Conservation (phyloP, 2,113 vertebrate species). For the Phaetusa simplex region DNA sequence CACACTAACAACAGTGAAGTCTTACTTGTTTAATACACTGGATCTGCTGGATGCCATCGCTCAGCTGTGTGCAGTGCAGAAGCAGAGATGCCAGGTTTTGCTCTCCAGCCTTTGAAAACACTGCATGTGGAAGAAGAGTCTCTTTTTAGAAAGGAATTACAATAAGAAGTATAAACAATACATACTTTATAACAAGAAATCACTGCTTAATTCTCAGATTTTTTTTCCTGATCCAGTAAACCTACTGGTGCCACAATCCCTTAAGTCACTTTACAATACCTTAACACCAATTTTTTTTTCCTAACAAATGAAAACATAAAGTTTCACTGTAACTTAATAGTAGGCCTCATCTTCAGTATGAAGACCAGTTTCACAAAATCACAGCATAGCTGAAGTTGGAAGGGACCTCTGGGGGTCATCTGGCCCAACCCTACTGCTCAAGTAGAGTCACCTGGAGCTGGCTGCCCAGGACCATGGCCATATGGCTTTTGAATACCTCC, state of each 20-base stretch:
- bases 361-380: neutral
- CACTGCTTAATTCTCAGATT: neutral
- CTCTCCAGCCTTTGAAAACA: constrained; percentile 72
- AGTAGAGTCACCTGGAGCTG: neutral
- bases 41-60: constrained; percentile 89
- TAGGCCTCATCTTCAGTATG: neutral
- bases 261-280: neutral
- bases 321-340: neutral
- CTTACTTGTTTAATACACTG: constrained; percentile 87
- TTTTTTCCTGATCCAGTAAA: neutral
- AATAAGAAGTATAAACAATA: neutral
- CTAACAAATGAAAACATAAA: neutral
- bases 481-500: neutral
- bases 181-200: neutral
- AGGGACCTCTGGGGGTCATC: neutral
- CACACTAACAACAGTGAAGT: neutral
- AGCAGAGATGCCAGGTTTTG: constrained; percentile 81
- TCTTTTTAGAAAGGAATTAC: neutral
- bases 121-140: constrained; percentile 46
- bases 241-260: neutral
- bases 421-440: neutral
- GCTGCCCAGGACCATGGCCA: neutral
- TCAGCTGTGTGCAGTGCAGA: constrained; percentile 77
- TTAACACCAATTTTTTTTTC: neutral
- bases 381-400: neutral